Evolutionary conservation across 2,888 invertebrate species (phyloP), one percentile per base, ranked within the genome.

Genomic region (Aromia moschata): DNA sequence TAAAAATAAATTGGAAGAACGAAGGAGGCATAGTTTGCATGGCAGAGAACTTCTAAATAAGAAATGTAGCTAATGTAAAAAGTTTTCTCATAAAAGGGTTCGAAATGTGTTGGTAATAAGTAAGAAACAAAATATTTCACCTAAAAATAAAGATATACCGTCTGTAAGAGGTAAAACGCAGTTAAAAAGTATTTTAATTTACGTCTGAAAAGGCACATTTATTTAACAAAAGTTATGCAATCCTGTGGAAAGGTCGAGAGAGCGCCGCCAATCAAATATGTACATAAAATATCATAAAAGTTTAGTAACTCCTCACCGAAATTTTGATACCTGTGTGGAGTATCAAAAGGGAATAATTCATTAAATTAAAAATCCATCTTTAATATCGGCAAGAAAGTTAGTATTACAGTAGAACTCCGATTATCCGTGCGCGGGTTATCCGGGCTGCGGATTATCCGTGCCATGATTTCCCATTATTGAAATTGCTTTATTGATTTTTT

Each of bases 331-430:
- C 58, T 60, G 46, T 47, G 52, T 61, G 36, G 43, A 66, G 65
- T 67, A 70, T 68, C 68, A 69, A 64, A 69, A 70, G 68, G 67
- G 67, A 71, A 69, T 70, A 63, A 66, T 69, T 69, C 71, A 62
- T 63, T 58, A 71, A 74, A 74, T 74, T 74, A 73, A 73, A 73
- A 70, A 69, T 61, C 64, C 66, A 71, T 70, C 70, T 74, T 73
- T 73, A 73, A 70, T 70, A n/a, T n/a, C n/a, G n/a, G n/a, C n/a
- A n/a, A n/a, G n/a, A n/a, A n/a, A n/a, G n/a, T n/a, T n/a, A n/a
- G n/a, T n/a, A n/a, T n/a, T n/a, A n/a, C n/a, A n/a, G n/a, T n/a
- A n/a, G n/a, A n/a, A n/a, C n/a, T n/a, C n/a, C n/a, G n/a, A n/a
- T n/a, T n/a, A n/a, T n/a, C n/a, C n/a, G n/a, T n/a, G n/a, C n/a